phyloP scores from a whole-genome alignment of 2,113 vertebrate species.

The Epinephelus lanceolatus region DNA sequence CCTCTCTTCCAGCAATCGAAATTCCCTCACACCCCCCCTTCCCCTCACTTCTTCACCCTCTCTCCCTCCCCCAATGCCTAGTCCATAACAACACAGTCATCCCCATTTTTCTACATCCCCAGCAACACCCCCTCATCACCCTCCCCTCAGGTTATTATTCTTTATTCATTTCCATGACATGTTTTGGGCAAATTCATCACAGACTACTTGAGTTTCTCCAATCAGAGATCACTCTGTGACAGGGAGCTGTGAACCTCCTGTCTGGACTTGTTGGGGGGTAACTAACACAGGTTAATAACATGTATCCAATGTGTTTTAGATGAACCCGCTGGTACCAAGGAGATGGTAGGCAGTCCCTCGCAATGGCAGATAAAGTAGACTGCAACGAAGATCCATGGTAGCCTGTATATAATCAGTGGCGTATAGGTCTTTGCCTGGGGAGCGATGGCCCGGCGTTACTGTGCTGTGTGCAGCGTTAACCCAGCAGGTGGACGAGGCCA shows the following conservation, averaged over 20 bases:
- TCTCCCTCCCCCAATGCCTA: constrained; percentile 11
- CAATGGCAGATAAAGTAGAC: constrained; percentile 43
- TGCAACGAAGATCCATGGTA: constrained; percentile 44
- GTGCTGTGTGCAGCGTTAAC: constrained; percentile 34
- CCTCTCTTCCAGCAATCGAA: constrained; percentile 47
- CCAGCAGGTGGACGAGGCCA: constrained; percentile 53
- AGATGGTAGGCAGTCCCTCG: constrained; percentile 30
- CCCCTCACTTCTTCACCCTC: constrained; percentile 2
- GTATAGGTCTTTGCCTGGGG: constrained; percentile 15
- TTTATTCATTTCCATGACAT: constrained; percentile 58
- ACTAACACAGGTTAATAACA: constrained; percentile 56
- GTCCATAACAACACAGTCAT: constrained; percentile 51
- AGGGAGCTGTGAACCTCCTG: constrained; percentile 7
- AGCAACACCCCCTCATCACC: constrained; percentile 44
- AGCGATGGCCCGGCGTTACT: constrained; percentile 22
- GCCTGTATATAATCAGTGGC: background rate
- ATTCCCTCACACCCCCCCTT: constrained; percentile 31
- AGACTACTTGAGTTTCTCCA: constrained; percentile 38
- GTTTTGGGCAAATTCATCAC: constrained; percentile 65
- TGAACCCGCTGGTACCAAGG: constrained; percentile 19
- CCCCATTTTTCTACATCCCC: constrained; percentile 60
- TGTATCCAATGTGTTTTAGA: constrained; percentile 41
- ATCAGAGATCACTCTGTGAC: constrained; percentile 26
- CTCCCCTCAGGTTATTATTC: constrained; percentile 41
- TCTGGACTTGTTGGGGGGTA: constrained; percentile 28